These are phyloP conservation scores for Congeria kusceri DNA, from an alignment of 2,888 invertebrate genomes.

Conservation along the genomic window DNA sequence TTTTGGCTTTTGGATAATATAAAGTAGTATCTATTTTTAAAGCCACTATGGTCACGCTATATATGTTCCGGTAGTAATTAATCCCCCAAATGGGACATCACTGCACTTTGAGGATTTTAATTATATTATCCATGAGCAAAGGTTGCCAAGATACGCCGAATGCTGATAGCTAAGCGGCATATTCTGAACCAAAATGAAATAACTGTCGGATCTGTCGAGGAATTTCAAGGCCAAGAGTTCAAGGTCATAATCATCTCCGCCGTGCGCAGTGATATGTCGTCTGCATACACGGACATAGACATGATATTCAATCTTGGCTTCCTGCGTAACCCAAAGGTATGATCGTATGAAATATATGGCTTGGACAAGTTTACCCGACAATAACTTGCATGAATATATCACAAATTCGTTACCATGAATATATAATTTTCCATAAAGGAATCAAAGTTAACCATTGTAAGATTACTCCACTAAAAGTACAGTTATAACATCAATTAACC, in stretches of 20 bases:
- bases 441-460: no score
- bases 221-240: slow-evolving; percentile 93
- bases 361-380: no score
- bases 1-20: no score
- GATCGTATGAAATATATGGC: no score
- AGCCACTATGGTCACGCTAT: no score
- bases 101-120: no score
- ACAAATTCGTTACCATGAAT: no score
- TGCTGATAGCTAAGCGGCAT: slow-evolving; percentile 83
- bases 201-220: slow-evolving; percentile 93
- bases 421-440: no score
- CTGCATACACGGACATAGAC: slow-evolving; percentile 62
- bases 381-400: no score
- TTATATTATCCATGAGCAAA: slow-evolving; percentile 77
- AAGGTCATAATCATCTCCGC: slow-evolving; percentile 91
- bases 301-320: slow-evolving; percentile 66
- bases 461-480: no score
- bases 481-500: no score
- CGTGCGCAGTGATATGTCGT: slow-evolving; percentile 83
- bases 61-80: no score
- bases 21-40: background rate
- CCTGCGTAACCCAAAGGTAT: slow-evolving; percentile 72
- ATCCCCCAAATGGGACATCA: background rate
- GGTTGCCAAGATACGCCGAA: slow-evolving; percentile 88
- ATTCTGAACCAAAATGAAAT: slow-evolving; percentile 85